Evolutionary conservation across 2,888 invertebrate species (phyloP).

Genomic region (Gymnocheta viridis): DNA sequence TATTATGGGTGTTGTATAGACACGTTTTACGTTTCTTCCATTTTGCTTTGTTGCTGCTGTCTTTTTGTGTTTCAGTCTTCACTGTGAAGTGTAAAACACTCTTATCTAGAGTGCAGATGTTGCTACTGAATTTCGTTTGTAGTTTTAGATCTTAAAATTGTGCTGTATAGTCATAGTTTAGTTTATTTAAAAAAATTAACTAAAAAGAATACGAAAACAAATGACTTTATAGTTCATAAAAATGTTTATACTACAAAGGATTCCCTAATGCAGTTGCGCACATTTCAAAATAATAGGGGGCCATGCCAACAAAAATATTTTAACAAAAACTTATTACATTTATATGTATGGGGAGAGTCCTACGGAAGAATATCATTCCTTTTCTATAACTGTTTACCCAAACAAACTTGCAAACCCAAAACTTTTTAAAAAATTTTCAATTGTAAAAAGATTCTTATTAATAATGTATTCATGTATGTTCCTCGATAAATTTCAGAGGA

Average conservation of each 20-base stretch:
- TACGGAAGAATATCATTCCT: too few relatives aligned
- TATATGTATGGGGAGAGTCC: too few relatives aligned
- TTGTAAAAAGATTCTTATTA: too few relatives aligned
- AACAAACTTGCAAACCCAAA: too few relatives aligned
- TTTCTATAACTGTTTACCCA: too few relatives aligned
- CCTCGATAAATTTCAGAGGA: too few relatives aligned
- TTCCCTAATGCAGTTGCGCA: not conserved
- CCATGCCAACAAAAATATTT: not conserved
- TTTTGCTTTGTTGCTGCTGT: not conserved
- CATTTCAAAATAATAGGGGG: not conserved
- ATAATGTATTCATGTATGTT: too few relatives aligned
- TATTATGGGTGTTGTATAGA: constrained; percentile 51
- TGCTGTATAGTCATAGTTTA: not conserved
- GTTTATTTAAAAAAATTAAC: constrained; percentile 41
- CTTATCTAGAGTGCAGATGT: constrained; percentile 59
- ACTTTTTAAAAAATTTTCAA: too few relatives aligned
- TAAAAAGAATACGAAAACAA: not conserved
- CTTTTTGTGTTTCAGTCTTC: not conserved
- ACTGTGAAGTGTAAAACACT: constrained; percentile 25
- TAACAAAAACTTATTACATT: too few relatives aligned
- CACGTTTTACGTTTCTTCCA: constrained; percentile 52
- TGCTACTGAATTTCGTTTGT: constrained; percentile 49
- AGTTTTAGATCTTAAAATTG: not conserved
- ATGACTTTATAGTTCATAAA: constrained; percentile 34
- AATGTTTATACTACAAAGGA: constrained; percentile 25